These are phyloP conservation scores for Panagrolaimus sp. DNA, from an alignment of 1,140 invertebrate species.

Conservation along the genomic window DNA sequence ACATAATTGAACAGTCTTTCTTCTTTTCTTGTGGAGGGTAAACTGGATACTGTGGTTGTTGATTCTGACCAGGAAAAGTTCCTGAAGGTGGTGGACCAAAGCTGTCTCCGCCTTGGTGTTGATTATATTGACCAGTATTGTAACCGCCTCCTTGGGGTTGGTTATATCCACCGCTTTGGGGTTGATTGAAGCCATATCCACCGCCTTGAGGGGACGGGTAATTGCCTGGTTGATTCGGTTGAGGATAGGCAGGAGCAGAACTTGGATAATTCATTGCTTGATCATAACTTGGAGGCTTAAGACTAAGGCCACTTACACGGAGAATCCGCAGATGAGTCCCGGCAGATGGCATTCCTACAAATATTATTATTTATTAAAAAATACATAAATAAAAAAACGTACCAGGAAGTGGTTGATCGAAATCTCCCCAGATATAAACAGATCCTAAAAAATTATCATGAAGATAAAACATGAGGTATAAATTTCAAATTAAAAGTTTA, in stretches of 20 bases:
- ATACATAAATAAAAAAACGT: no score
- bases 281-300: constrained; percentile 36
- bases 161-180: not conserved
- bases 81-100: not conserved
- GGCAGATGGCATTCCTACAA: constrained; percentile 54
- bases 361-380: no score
- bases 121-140: not conserved
- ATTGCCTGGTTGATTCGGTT: not conserved
- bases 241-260: not conserved
- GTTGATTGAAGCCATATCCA: not conserved
- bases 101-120: not conserved
- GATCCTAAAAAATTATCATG: no score
- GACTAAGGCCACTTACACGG: constrained; percentile 38
- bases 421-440: constrained; percentile 58
- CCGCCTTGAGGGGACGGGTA: not conserved
- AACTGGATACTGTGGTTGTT: constrained; percentile 1
- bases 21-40: constrained; percentile 4
- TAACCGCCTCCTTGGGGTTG: not conserved
- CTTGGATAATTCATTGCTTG: constrained; percentile 23
- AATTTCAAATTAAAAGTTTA: not conserved
- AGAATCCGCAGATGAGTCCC: constrained; percentile 57
- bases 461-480: no score
- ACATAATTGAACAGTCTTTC: constrained; percentile 1
- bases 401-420: constrained; percentile 55
- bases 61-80: not conserved